A percentile compares a stretch with the other conserved stretches of the same genome.
These are phyloP conservation scores for Cephalopholis sonnerati DNA, from an alignment of 2,113 vertebrate genomes.

Conservation along the genomic window DNA sequence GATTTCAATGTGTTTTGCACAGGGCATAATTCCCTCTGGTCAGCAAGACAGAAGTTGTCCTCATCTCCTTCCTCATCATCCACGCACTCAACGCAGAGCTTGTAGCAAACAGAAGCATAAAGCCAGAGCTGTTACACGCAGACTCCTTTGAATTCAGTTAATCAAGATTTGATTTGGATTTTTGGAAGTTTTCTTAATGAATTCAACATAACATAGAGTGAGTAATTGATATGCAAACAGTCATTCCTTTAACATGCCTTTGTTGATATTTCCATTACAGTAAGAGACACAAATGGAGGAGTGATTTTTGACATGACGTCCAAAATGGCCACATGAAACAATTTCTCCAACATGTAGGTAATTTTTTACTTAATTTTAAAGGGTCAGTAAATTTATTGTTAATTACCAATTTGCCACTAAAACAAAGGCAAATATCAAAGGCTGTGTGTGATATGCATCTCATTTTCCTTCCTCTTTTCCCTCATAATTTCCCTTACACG, in stretches of 20 bases:
- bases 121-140: no score
- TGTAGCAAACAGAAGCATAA: no score
- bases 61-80: no score
- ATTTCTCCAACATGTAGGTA: background rate
- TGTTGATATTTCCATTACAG: background rate
- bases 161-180: no score
- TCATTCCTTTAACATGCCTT: background rate
- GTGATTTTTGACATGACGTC: background rate
- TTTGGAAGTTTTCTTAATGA: no score
- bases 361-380: background rate
- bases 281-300: background rate
- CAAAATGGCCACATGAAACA: background rate
- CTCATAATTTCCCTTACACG: background rate
- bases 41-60: no score
- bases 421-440: slow-evolving; percentile 14
- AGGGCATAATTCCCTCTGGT: no score
- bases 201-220: no score
- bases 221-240: no score
- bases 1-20: no score
- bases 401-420: background rate
- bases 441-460: background rate
- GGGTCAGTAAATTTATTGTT: background rate
- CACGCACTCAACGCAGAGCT: no score
- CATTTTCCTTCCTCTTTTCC: background rate
- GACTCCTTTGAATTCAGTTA: no score